Evolutionary conservation across 2,888 invertebrate species (phyloP).

Genomic region (Spatulosminthurus flaviceps): DNA sequence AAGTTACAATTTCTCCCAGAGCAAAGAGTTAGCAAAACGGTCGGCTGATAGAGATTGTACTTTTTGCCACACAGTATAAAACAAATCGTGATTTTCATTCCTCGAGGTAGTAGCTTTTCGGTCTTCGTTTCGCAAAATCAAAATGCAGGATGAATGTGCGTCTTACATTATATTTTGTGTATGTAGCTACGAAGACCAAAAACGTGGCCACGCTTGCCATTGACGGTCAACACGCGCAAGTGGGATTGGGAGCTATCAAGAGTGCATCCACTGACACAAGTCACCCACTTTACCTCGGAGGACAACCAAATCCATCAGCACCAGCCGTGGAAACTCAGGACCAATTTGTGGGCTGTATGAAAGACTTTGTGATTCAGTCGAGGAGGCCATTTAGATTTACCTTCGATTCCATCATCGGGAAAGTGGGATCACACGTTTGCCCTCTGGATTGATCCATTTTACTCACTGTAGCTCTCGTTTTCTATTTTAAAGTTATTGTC

Average conservation of each 20-base stretch:
- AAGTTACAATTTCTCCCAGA: constrained; percentile 49
- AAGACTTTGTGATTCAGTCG: constrained; percentile 64
- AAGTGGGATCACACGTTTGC: constrained; percentile 58
- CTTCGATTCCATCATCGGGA: constrained; percentile 53
- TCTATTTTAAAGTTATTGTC: too few relatives aligned
- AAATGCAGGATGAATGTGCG: too few relatives aligned
- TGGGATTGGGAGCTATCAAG: constrained; percentile 37
- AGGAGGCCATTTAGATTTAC: constrained; percentile 51
- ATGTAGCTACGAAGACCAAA: constrained; percentile 76
- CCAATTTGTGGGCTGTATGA: constrained; percentile 81
- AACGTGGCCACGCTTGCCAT: constrained; percentile 88
- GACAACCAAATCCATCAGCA: constrained; percentile 73
- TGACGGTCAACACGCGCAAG: constrained; percentile 80
- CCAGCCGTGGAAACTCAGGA: constrained; percentile 77
- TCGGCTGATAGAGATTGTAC: too few relatives aligned
- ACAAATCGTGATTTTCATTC: too few relatives aligned
- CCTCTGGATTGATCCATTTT: constrained; percentile 52
- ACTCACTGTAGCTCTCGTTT: background rate
- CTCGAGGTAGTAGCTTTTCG: too few relatives aligned
- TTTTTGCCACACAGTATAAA: too few relatives aligned
- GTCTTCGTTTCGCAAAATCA: too few relatives aligned
- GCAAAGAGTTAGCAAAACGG: too few relatives aligned
- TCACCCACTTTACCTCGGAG: constrained; percentile 90
- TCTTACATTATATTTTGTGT: background rate
- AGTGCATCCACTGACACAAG: constrained; percentile 68